Conservation (phyloP, 2,888 invertebrate species). For the Erynnis tages region DNA sequence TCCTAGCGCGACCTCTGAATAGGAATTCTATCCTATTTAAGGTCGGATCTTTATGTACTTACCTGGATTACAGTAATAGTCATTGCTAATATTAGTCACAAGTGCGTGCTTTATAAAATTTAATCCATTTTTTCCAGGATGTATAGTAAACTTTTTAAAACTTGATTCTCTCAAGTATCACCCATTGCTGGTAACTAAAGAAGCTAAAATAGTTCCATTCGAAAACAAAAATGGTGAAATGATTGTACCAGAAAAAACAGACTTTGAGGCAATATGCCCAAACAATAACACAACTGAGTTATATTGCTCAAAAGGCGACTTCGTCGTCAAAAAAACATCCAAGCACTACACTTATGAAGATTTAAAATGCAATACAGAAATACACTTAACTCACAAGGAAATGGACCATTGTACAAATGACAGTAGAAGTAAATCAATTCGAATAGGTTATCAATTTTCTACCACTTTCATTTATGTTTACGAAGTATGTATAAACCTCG, state of each 20-base stretch:
- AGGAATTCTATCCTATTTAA: no score
- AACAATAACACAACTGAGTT: background rate
- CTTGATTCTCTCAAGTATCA: background rate
- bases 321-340: no score
- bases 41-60: no score
- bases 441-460: background rate
- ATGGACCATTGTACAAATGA: background rate
- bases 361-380: constrained; percentile 10
- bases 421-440: background rate
- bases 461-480: background rate
- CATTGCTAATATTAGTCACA: no score
- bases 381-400: background rate
- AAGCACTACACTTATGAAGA: background rate
- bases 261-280: constrained; percentile 1
- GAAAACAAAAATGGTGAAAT: constrained; percentile 8
- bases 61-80: no score
- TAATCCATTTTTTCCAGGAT: background rate
- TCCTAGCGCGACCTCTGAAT: no score
- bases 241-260: constrained; percentile 6
- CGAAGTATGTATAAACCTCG: constrained; percentile 1
- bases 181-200: background rate
- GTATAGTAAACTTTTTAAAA: background rate
- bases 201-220: background rate
- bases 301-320: background rate
- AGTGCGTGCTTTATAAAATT: background rate